Conservation (phyloP, 2,797 vertebrate genomes). For the Poeciliopsis turneri region DNA sequence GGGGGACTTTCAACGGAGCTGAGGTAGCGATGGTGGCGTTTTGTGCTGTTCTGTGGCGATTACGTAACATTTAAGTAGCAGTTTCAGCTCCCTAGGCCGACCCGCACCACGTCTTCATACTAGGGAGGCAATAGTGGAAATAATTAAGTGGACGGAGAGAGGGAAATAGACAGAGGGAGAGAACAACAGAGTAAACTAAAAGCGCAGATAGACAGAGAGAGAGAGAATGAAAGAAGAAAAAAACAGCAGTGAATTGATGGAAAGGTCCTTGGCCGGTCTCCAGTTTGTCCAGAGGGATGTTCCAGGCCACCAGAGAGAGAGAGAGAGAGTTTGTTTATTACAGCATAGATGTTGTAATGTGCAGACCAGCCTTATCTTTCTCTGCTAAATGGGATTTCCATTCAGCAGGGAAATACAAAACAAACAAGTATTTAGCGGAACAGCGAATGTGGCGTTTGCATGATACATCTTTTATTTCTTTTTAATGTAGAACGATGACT, state of each 20-base stretch:
- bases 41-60: neutral
- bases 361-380: constrained; percentile 7
- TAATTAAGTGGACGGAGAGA: constrained; percentile 42
- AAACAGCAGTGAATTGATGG: constrained; percentile 70
- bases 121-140: constrained; percentile 46
- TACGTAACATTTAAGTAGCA: constrained; percentile 14
- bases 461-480: neutral
- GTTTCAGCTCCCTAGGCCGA: constrained; percentile 38
- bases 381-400: neutral
- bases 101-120: constrained; percentile 24
- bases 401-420: neutral
- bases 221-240: neutral
- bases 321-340: constrained; percentile 34
- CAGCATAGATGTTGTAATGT: constrained; percentile 17
- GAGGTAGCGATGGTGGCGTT: neutral
- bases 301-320: constrained; percentile 49
- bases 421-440: neutral
- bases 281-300: constrained; percentile 75
- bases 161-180: constrained; percentile 5
- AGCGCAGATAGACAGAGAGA: constrained; percentile 36
- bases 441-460: neutral
- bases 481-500: neutral
- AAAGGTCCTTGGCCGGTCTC: constrained; percentile 67
- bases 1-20: neutral
- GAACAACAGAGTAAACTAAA: constrained; percentile 42